Base-by-base conservation (phyloP, 2,888 invertebrate species). In the Pollenia labialis region DNA sequence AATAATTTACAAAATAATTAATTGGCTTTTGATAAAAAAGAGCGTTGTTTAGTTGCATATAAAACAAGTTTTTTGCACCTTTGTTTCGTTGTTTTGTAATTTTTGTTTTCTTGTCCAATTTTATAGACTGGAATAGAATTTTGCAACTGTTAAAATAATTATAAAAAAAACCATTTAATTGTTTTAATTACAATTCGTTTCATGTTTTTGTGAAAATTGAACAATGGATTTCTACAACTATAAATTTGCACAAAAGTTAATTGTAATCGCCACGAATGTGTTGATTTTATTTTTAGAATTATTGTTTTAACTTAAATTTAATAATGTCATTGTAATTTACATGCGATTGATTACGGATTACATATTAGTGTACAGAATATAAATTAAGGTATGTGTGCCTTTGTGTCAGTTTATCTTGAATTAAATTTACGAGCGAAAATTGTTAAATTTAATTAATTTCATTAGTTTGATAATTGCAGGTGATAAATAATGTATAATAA, bases 361-460 rank as follows among this genome's bases (percentile, higher is more conserved):
- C 14, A 32, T 32, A 66, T 32, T 9, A 12, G 50, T 56, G 56
- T 16, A 62, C 18, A 11, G 9, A 4, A 40, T 1, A 56, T 46
- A 10, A 10, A 46, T 44, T 40, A 1, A 40, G 18, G 46, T 40
- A 40, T 8, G 8, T 62, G 12, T 44, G 14, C 23, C 23, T 50
- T 56, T 44, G 40, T 80, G 14, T n/a, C 44, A 52, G 40, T 54
- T 48, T 50, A 44, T 44, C 46, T 60, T 46, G 23, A 56, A 32
- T 56, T 16, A 71, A 54, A 60, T 81, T 64, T 81, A 72, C 64
- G 40, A 81, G 16, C 64, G 44, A 23, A 79, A 74, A 74, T 74
- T 81, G 40, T 75, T 68, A 32, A 75, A 69, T 64, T 64, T 83
- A 86, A 86, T 86, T 86, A 75, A 56, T 64, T 86, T 64, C 64